Conservation (phyloP, 2,113 vertebrate genomes). For the Muntiacus muntjak region DNA sequence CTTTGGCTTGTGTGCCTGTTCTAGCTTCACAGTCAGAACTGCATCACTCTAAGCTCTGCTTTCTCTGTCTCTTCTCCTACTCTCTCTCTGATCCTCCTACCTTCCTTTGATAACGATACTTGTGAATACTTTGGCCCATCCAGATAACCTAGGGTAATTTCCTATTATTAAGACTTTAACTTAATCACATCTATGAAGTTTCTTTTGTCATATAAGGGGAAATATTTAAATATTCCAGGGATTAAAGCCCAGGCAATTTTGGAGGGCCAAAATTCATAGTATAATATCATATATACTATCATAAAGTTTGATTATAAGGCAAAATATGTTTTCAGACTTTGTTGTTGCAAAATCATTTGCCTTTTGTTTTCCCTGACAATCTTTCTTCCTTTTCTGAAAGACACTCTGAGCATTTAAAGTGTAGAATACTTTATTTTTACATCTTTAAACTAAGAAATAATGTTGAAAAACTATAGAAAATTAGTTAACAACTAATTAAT, state of each 20-base stretch:
- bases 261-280: not conserved
- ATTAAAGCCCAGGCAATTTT: not conserved
- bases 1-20: not conserved
- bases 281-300: not conserved
- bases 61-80: not conserved
- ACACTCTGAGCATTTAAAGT: not conserved
- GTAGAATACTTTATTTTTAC: not conserved
- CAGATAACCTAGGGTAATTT: not conserved
- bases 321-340: not conserved
- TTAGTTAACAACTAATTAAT: not conserved
- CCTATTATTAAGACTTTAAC: not conserved
- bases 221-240: not conserved
- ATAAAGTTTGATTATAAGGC: not conserved
- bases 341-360: not conserved
- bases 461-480: not conserved
- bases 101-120: not conserved
- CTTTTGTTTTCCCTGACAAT: not conserved
- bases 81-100: not conserved
- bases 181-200: not conserved
- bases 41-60: not conserved
- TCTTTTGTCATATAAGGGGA: not conserved
- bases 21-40: not conserved
- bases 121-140: not conserved
- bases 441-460: not conserved
- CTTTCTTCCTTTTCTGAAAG: not conserved